These are phyloP conservation scores for Liopterus haemorrhoidalis DNA, from an alignment of 2,888 invertebrate species.

Conservation along the genomic window DNA sequence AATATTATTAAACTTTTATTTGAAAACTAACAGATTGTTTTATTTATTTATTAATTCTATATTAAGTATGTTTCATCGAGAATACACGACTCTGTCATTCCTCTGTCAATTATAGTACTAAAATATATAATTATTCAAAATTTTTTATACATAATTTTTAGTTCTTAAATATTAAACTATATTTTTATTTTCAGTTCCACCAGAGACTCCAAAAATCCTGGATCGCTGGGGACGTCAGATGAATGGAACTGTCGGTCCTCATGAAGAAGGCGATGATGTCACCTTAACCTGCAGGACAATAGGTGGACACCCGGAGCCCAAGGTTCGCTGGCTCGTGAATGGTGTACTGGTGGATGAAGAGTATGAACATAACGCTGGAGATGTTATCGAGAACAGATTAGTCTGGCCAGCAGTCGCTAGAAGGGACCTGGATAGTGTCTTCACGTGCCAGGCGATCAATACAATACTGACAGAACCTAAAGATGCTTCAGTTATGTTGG, in stretches of 20 bases:
- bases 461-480: constrained; percentile 75
- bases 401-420: constrained; percentile 69
- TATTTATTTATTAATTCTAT: no score
- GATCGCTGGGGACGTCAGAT: constrained; percentile 79
- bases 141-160: neutral
- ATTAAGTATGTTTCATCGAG: neutral
- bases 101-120: neutral
- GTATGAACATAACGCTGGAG: constrained; percentile 77
- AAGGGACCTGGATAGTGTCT: constrained; percentile 76
- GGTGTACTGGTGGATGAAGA: constrained; percentile 74
- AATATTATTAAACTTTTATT: neutral
- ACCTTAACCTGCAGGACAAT: constrained; percentile 79
- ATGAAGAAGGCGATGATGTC: constrained; percentile 80
- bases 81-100: neutral
- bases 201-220: constrained; percentile 77
- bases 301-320: constrained; percentile 79
- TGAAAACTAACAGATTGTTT: no score
- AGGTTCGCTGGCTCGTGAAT: constrained; percentile 77
- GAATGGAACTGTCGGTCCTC: constrained; percentile 76
- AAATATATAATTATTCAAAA: neutral
- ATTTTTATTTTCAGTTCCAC: constrained; percentile 64
- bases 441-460: constrained; percentile 83
- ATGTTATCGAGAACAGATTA: constrained; percentile 78
- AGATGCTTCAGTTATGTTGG: constrained; percentile 67
- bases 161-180: no score